phyloP scores from a whole-genome alignment of 1,140 invertebrate species.

The Meteorus sp. region DNA sequence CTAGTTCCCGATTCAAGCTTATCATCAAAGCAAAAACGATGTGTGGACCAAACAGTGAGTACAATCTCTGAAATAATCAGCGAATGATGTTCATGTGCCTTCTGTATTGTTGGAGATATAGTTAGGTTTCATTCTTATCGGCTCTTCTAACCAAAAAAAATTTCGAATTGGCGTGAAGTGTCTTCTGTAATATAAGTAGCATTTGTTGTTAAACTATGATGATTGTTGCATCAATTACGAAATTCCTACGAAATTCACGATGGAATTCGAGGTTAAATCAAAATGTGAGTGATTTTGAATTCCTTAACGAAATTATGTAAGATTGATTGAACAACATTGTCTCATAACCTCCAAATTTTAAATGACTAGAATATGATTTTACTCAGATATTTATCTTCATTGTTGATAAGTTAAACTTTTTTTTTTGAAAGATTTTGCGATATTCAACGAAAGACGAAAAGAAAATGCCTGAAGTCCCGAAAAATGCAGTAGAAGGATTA shows the following conservation, averaged over 20 bases:
- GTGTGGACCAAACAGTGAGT: too few species aligned
- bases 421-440: not conserved
- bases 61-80: too few species aligned
- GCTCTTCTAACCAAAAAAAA: not conserved
- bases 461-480: constrained; percentile 62
- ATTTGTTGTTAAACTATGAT: not conserved
- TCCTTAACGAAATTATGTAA: not conserved
- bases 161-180: not conserved
- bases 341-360: too few species aligned
- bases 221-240: not conserved
- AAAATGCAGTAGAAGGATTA: constrained; percentile 64
- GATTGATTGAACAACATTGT: too few species aligned
- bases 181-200: not conserved
- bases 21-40: too few species aligned
- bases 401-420: not conserved
- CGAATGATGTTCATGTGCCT: too few species aligned
- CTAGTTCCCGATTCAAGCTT: too few species aligned
- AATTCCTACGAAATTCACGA: not conserved
- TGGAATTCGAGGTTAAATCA: not conserved
- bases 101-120: too few species aligned
- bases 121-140: too few species aligned
- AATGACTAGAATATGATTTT: too few species aligned
- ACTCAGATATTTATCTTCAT: not conserved
- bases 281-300: not conserved
- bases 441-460: constrained; percentile 24